phyloP scores from a whole-genome alignment of 2,797 vertebrate genomes.

The Sebastolobus altivelis region DNA sequence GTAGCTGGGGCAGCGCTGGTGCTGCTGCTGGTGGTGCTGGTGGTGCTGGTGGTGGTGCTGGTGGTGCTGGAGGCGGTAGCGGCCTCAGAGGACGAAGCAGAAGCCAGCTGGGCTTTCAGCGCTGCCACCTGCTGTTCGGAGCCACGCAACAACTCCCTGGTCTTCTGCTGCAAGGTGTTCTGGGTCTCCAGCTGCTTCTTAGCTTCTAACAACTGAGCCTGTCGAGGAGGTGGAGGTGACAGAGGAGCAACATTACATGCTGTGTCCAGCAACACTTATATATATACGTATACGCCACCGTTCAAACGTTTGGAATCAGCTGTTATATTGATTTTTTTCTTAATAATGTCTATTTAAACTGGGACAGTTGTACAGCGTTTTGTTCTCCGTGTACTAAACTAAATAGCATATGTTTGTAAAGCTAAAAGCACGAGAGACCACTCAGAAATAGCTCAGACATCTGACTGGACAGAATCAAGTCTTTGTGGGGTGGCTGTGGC shows the following conservation, averaged over 20 bases:
- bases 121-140: conserved; percentile 89
- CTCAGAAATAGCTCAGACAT: too few species aligned
- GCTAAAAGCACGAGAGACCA: too few species aligned
- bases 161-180: conserved; percentile 89
- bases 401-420: not conserved
- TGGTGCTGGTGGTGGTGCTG: conserved; percentile 9
- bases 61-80: conserved; percentile 5
- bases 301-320: not conserved
- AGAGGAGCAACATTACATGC: not conserved
- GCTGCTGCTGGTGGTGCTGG: conserved; percentile 24
- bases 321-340: not conserved
- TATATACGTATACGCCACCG: not conserved
- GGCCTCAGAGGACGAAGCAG: conserved; percentile 72
- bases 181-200: conserved; percentile 94
- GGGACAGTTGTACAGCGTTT: accelerated
- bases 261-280: not conserved
- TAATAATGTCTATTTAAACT: not conserved
- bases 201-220: conserved; percentile 90
- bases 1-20: conserved; percentile 28
- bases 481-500: not conserved
- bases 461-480: too few species aligned
- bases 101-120: conserved; percentile 86
- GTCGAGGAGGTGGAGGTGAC: not conserved
- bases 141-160: conserved; percentile 92
- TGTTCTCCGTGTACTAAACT: not conserved